Base-by-base conservation (phyloP, 2,113 vertebrate genomes). In the Rhabdomys dilectus region DNA sequence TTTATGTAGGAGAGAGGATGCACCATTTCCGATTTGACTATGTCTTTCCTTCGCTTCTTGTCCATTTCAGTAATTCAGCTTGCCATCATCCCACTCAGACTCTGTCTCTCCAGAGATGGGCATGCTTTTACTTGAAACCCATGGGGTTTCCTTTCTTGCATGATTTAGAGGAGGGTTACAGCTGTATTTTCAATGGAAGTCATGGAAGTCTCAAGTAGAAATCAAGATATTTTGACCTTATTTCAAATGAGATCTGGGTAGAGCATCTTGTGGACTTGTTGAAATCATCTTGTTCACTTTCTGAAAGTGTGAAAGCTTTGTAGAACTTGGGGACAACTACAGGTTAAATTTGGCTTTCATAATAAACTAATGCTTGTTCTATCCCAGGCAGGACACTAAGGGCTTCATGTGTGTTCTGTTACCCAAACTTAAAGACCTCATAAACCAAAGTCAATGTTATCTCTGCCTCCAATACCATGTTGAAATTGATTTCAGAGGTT, bases 1-100 rank as follows among this genome's bases (percentile, higher is more conserved):
- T 91, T 39, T 97, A 91, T 96, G 96, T 96, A 95, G 97, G 96
- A 95, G 96, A 98, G 95, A 96, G 93, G 93, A 91, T 96, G 73
- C 91, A 42, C 34, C n/a, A 39, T 89, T 97, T 98, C 97, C 96
- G 96, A 45, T 78, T 64, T 75, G 82, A 94, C 19, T 91, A 58
- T 81, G 81, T 19, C 42, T 62, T 15, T 95, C 96, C 64, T 48
- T 77, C 77, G 21, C 93, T 77, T 68, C 66, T 34, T 84, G 48
- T 31, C 48, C 34, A 8, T 80, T 91, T 95, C 92, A 95, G 82
- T 17, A 81, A 2, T 66, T 91, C 93, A 56, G 82, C 56, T 84
- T 96, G 93, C 72, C 89, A 36, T 95, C 72, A 36, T 95, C 72
- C 95, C 91, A 88, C 88, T 95, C 95, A 93, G 91, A 62, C 21